Evolutionary conservation across 1,140 invertebrate genomes (phyloP).

Genomic region (Oncopodura yosiiana): DNA sequence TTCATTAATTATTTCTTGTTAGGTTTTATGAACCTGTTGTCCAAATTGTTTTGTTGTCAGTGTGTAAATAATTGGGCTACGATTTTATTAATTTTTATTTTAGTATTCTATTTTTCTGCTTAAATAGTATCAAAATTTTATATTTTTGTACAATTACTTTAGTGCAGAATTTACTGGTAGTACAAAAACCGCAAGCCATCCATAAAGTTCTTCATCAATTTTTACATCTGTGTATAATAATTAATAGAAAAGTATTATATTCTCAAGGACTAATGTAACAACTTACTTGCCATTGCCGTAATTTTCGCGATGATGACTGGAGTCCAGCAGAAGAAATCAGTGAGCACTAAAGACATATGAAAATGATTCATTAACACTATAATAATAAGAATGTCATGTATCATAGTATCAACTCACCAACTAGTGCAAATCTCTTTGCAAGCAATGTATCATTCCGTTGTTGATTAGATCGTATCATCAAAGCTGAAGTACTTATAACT

Average conservation of each 20-base stretch:
- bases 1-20: no score
- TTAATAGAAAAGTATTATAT: no score
- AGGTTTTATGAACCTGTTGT: slow-evolving; percentile 39
- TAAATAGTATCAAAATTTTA: no score
- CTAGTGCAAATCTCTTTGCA: slow-evolving; percentile 46
- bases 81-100: no score
- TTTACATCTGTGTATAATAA: slow-evolving; percentile 37
- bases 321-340: slow-evolving; percentile 54
- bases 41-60: slow-evolving; percentile 50
- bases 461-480: slow-evolving; percentile 47
- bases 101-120: no score
- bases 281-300: slow-evolving; percentile 46
- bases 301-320: slow-evolving; percentile 52
- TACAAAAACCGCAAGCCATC: slow-evolving; percentile 56
- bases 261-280: no score
- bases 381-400: no score
- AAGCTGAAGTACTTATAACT: slow-evolving; percentile 45
- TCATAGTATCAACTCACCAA: no score
- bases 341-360: no score
- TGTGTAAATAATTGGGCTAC: slow-evolving; percentile 59
- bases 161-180: slow-evolving; percentile 57
- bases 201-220: slow-evolving; percentile 47
- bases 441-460: slow-evolving; percentile 46
- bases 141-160: no score
- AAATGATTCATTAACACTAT: no score